phyloP scores from a whole-genome alignment of 2,113 vertebrate species.

The Pagrus major region DNA sequence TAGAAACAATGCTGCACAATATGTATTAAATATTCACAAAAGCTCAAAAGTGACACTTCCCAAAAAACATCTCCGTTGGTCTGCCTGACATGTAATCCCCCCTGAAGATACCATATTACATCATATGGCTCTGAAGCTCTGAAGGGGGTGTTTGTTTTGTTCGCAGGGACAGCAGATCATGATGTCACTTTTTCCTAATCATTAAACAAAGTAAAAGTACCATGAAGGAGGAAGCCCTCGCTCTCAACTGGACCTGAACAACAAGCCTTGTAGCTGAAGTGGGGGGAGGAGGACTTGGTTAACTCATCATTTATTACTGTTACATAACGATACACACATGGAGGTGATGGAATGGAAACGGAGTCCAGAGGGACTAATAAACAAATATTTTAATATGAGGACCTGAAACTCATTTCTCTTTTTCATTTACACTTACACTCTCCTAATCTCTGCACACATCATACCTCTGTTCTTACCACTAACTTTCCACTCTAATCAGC shows the following conservation, averaged over 20 bases:
- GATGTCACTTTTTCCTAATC: not conserved
- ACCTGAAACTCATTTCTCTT: not conserved
- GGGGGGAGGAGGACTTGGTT: not conserved
- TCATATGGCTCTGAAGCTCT: not conserved
- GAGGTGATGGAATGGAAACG: constrained; percentile 2
- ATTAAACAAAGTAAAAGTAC: not conserved
- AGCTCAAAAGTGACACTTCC: not conserved
- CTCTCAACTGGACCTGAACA: not conserved
- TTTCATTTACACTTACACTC: not conserved
- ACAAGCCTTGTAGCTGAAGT: not conserved
- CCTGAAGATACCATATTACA: not conserved
- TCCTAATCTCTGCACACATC: not conserved
- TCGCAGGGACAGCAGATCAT: not conserved
- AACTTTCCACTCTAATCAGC: not conserved
- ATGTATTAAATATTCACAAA: not conserved
- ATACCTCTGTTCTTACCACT: not conserved
- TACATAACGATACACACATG: not conserved
- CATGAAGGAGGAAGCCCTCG: not conserved
- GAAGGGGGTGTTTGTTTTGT: constrained; percentile 7
- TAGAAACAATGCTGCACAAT: too few species aligned
- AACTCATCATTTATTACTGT: not conserved
- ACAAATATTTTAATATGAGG: not conserved
- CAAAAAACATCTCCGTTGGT: not conserved
- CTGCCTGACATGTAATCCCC: not conserved
- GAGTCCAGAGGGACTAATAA: not conserved